Evolutionary conservation across 1,140 invertebrate species (phyloP).

Genomic region (Acromyrmex charruanus): DNA sequence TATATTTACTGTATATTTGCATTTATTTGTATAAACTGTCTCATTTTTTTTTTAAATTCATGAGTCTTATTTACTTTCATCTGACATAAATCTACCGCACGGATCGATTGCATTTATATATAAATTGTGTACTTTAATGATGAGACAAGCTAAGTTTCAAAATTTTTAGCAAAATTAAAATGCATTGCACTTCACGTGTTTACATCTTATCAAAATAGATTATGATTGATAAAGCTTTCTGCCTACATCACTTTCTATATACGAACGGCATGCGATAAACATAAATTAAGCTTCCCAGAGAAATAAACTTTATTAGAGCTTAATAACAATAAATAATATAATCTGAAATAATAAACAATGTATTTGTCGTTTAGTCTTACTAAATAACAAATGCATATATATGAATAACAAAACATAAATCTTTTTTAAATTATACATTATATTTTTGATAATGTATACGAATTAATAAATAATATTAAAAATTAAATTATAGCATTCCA

Average conservation of each 20-base stretch:
- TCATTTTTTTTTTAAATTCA: background rate
- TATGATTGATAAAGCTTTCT: background rate
- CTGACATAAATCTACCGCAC: background rate
- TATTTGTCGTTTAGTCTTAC: background rate
- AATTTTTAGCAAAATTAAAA: slow-evolving; percentile 32
- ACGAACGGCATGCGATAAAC: background rate
- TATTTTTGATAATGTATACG: background rate
- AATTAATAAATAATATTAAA: slow-evolving; percentile 30
- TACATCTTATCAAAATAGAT: slow-evolving; percentile 11
- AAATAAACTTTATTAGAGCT: background rate
- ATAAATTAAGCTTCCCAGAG: slow-evolving; percentile 2
- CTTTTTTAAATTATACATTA: background rate
- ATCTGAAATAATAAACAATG: slow-evolving; percentile 7
- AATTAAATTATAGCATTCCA: background rate
- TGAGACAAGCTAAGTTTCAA: background rate
- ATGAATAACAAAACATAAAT: slow-evolving; percentile 7
- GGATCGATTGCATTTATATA: slow-evolving; percentile 1
- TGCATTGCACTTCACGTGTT: background rate
- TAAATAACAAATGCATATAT: background rate
- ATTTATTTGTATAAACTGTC: background rate
- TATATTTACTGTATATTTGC: background rate
- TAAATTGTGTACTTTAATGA: background rate
- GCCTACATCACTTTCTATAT: background rate
- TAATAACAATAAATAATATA: background rate
- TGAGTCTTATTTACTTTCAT: background rate